A percentile compares a stretch with the other conserved stretches of the same genome.
Conservation (phyloP, 2,113 vertebrate species). For the Oncorhynchus gorbuscha region DNA sequence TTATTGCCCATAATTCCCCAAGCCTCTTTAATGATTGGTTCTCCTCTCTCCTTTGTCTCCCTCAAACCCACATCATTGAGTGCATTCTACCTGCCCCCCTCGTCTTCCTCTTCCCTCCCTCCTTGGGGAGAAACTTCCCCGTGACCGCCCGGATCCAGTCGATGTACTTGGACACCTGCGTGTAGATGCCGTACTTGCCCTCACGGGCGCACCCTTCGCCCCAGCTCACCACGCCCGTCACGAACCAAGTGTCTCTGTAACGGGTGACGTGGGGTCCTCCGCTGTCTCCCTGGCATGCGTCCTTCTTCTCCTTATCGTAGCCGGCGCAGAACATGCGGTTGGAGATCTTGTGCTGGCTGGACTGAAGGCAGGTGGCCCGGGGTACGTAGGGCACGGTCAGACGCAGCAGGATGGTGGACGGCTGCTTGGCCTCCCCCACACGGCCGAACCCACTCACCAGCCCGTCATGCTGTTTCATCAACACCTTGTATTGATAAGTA, state of each 20-base stretch:
- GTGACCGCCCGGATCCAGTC: conserved; percentile 77
- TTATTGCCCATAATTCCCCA: neutral
- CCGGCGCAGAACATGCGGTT: conserved; percentile 94
- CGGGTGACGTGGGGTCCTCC: conserved; percentile 91
- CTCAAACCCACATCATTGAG: conserved; percentile 14
- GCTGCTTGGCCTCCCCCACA: conserved; percentile 67
- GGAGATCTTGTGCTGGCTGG: conserved; percentile 77
- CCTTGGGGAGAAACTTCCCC: neutral
- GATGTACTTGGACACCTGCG: conserved; percentile 85
- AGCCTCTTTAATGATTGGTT: conserved; percentile 3
- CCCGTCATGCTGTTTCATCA: conserved; percentile 78
- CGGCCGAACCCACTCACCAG: conserved; percentile 89
- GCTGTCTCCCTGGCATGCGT: conserved; percentile 93
- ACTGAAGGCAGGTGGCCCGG: conserved; percentile 79
- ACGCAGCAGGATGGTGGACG: conserved; percentile 75
- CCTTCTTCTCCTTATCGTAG: conserved; percentile 74
- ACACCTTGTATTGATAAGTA: conserved; percentile 5
- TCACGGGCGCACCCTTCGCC: conserved; percentile 89
- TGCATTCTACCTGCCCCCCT: conserved; percentile 28
- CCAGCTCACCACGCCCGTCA: conserved; percentile 94
- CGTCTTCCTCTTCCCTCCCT: neutral
- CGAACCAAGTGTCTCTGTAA: conserved; percentile 79
- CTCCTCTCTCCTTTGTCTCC: neutral
- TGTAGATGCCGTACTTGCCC: conserved; percentile 91
- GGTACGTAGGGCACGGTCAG: conserved; percentile 83